Conservation (phyloP, 2,113 vertebrate species). For the Notarius quadriscutis region DNA sequence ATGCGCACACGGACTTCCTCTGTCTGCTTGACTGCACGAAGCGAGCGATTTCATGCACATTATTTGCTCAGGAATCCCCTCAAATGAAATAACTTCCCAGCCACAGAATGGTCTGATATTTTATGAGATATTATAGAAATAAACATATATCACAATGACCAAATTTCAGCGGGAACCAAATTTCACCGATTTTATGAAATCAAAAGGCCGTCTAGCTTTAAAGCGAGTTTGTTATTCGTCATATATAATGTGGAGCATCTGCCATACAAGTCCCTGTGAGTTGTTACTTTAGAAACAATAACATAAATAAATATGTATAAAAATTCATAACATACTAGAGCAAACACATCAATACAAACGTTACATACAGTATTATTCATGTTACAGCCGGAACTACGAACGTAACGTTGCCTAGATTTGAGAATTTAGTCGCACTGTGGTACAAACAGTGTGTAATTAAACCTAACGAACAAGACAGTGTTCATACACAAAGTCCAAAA, state of each 20-base stretch:
- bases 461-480: background rate
- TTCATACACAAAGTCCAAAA: slow-evolving; percentile 42
- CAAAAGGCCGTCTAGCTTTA: no score
- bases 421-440: background rate
- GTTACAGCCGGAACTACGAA: background rate
- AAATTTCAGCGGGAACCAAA: no score
- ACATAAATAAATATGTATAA: background rate
- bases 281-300: background rate
- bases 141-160: no score
- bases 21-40: no score
- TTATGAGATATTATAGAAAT: no score
- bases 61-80: no score
- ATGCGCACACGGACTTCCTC: no score
- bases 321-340: background rate
- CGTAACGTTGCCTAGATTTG: background rate
- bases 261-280: background rate
- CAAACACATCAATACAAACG: background rate
- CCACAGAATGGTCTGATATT: no score
- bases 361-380: background rate
- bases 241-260: background rate
- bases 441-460: background rate
- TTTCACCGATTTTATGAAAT: no score
- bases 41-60: no score
- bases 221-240: background rate
- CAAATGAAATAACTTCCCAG: no score